Base-by-base conservation (phyloP, 2,113 vertebrate genomes). In the Python bivittatus region DNA sequence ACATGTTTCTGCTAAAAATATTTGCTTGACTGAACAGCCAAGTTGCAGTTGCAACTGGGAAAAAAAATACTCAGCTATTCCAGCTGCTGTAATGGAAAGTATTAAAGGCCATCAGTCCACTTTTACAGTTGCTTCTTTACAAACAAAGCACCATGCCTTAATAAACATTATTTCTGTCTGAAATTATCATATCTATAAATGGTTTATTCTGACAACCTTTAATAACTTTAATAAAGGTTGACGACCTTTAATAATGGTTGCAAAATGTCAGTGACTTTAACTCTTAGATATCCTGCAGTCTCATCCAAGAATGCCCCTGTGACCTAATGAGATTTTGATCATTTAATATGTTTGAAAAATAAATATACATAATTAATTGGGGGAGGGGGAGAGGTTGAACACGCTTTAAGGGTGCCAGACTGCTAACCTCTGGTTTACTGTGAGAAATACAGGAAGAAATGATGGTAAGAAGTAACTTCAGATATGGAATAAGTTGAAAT, bases 141-240 rank as follows among this genome's bases (percentile, higher is more conserved):
- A 91, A 92, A 93, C 68, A 60, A 33, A 54, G 0, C 92, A 6
- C 48, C 86, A 86, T 22, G 92, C 86, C 92, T 72, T 88, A 90
- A 91, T 86, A 94, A 95, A 93, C 86, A 93, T 1, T 72, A 23
- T n/a, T 57, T 92, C 54, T 92, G 93, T 42, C 33, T 22, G 2
- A 38, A 54, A 91, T 64, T 64, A 42, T 79, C 57, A 15, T 60
- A 33, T 53, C 86, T 88, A 53, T 92, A 90, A 72, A 61, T 52
- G 83, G 52, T 79, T 38, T 23, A n/a, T 91, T 72, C n/a, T 72
- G n/a, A n/a, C 29, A n/a, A 68, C 11, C n/a, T 61, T 68, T 68
- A 68, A 68, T 68, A 64, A n/a, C 10, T n/a, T n/a, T n/a, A n/a
- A n/a, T n/a, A n/a, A 48, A 48, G 5, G 48, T 48, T 72, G n/a